These are phyloP conservation scores for Lepisosteus oculatus DNA, from an alignment of 2,113 vertebrate species.

Conservation along the genomic window DNA sequence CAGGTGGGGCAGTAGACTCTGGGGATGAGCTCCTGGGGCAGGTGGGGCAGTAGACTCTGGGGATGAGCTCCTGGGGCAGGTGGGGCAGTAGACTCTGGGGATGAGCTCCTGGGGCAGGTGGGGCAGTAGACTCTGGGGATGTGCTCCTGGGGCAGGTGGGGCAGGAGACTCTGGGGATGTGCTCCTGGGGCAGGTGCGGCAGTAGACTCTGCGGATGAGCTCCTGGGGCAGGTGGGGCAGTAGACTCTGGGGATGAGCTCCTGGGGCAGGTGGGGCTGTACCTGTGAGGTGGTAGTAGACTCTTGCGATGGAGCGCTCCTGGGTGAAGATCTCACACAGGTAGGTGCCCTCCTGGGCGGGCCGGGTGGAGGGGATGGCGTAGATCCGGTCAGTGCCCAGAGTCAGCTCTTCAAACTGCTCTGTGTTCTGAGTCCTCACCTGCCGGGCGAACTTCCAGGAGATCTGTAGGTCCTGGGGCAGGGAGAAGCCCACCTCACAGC, in stretches of 20 bases:
- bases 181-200: neutral
- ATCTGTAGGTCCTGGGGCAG: conserved; percentile 48
- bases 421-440: conserved; percentile 44
- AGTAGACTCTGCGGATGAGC: no score
- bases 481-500: conserved; percentile 49
- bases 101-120: no score
- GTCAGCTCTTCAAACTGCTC: conserved; percentile 59
- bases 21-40: no score
- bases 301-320: conserved; percentile 47
- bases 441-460: conserved; percentile 54
- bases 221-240: neutral
- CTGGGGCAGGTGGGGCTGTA: neutral
- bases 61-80: no score
- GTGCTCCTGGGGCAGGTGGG: no score
- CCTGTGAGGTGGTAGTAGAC: conserved; percentile 57
- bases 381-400: conserved; percentile 48
- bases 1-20: no score
- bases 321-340: conserved; percentile 65
- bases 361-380: conserved; percentile 48
- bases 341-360: conserved; percentile 61
- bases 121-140: no score
- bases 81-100: no score
- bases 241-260: neutral
- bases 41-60: no score
- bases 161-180: neutral